Evolutionary conservation across 2,113 vertebrate species (phyloP).

Genomic region (Mola mola): DNA sequence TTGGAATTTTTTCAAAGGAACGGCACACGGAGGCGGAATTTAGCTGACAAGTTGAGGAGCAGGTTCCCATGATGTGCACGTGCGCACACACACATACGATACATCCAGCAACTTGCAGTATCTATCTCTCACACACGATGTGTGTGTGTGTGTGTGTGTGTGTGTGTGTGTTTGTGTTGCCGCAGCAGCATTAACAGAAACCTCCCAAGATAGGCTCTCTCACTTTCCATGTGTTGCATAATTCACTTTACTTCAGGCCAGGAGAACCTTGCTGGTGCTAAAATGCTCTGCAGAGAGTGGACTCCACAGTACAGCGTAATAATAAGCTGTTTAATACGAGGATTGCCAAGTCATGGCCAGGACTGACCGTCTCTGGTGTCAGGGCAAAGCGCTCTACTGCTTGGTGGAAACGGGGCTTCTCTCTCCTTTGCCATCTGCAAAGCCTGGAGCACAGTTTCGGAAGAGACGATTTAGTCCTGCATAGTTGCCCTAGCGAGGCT

Average conservation of each 20-base stretch:
- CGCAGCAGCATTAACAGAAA: slow-evolving; percentile 36
- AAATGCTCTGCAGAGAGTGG: slow-evolving; percentile 28
- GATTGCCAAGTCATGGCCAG: too few species aligned
- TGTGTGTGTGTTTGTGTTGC: slow-evolving; percentile 9
- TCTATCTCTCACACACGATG: not conserved
- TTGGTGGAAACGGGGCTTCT: too few species aligned
- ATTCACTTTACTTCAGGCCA: slow-evolving; percentile 63
- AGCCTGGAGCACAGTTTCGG: too few species aligned
- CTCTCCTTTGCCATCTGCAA: too few species aligned
- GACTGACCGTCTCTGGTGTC: too few species aligned
- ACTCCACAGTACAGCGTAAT: slow-evolving; percentile 10
- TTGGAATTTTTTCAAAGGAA: slow-evolving; percentile 39
- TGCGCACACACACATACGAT: not conserved
- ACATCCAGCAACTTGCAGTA: not conserved
- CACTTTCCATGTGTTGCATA: slow-evolving; percentile 65
- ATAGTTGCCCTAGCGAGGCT: too few species aligned
- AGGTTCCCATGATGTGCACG: slow-evolving; percentile 1
- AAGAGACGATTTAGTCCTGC: too few species aligned
- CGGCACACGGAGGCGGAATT: slow-evolving; percentile 48
- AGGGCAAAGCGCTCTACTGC: too few species aligned
- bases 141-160: not conserved
- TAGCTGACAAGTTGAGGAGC: slow-evolving; percentile 17
- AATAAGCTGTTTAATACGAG: not conserved
- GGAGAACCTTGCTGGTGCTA: slow-evolving; percentile 37
- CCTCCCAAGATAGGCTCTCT: slow-evolving; percentile 40